A percentile compares a stretch with the other conserved stretches of the same genome.
phyloP scores from a whole-genome alignment of 1,140 invertebrate species.

The Aethina tumida region DNA sequence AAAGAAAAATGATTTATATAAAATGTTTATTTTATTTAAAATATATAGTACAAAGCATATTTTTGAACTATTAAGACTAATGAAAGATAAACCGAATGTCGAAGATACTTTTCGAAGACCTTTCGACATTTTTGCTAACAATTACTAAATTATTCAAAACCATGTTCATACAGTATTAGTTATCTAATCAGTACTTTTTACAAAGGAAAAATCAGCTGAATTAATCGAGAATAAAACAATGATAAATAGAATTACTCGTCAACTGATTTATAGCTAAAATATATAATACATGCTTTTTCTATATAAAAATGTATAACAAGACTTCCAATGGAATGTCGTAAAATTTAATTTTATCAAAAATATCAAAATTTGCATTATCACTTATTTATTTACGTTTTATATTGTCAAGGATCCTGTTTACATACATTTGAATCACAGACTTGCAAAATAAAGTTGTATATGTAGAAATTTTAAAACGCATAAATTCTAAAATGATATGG shows the following conservation, averaged over 20 bases:
- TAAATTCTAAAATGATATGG: too few species aligned
- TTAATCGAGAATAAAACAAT: constrained; percentile 10
- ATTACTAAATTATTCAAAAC: constrained; percentile 15
- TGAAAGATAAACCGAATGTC: constrained; percentile 15
- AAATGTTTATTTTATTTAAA: constrained; percentile 24
- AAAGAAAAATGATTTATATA: not conserved
- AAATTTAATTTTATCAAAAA: constrained; percentile 13
- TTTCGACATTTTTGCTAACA: constrained; percentile 7
- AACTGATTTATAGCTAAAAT: constrained; percentile 11
- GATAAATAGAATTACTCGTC: constrained; percentile 11
- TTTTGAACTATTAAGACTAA: constrained; percentile 12
- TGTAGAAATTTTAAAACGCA: constrained; percentile 8
- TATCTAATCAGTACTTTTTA: constrained; percentile 31
- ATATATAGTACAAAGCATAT: constrained; percentile 27
- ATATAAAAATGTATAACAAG: constrained; percentile 10
- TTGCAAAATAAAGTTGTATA: constrained; percentile 10
- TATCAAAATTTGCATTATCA: constrained; percentile 8
- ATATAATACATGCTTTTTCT: constrained; percentile 8
- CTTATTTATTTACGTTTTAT: constrained; percentile 5
- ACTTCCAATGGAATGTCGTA: too few species aligned
- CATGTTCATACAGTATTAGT: constrained; percentile 15
- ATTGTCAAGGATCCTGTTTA: constrained; percentile 10
- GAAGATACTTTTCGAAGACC: constrained; percentile 9
- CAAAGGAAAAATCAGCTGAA: constrained; percentile 25
- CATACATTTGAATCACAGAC: constrained; percentile 19